phyloP scores from a whole-genome alignment of 2,888 invertebrate species.

The Sicus ferrugineus region DNA sequence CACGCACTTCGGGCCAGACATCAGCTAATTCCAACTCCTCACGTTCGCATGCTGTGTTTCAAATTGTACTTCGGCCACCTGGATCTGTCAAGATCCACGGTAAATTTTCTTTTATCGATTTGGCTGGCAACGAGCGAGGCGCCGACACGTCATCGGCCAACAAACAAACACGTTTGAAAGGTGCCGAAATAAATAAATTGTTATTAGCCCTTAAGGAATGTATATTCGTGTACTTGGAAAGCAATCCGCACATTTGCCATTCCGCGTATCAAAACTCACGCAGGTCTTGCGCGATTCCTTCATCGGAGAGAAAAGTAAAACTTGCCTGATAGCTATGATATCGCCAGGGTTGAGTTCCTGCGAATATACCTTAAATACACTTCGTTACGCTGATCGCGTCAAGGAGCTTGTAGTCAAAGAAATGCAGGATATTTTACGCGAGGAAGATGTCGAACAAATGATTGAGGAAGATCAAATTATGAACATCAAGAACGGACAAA shows the following conservation, averaged over 20 bases:
- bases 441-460: slow-evolving; percentile 63
- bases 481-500: slow-evolving; percentile 67
- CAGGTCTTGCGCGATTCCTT: slow-evolving; percentile 97
- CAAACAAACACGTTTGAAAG: slow-evolving; percentile 81
- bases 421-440: slow-evolving; percentile 68
- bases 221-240: slow-evolving; percentile 93
- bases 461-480: slow-evolving; percentile 55
- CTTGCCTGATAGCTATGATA: slow-evolving; percentile 99
- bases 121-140: slow-evolving; percentile 97
- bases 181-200: slow-evolving; percentile 70
- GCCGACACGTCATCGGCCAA: slow-evolving; percentile 98
- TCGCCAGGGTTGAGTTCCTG: slow-evolving; percentile 96
- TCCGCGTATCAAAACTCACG: slow-evolving; percentile 96
- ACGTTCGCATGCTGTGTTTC: slow-evolving; percentile 98
- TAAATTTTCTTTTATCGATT: slow-evolving; percentile 98
- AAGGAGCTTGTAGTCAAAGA: slow-evolving; percentile 93
- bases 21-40: slow-evolving; percentile 98
- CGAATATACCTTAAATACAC: slow-evolving; percentile 97
- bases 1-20: slow-evolving; percentile 95
- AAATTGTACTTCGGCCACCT: slow-evolving; percentile 86
- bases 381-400: slow-evolving; percentile 96
- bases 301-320: slow-evolving; percentile 96
- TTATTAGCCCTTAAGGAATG: slow-evolving; percentile 96
- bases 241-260: slow-evolving; percentile 96
- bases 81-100: slow-evolving; percentile 88